Conservation (phyloP, 2,888 invertebrate genomes). For the Sphaerophoria rueppellii region DNA sequence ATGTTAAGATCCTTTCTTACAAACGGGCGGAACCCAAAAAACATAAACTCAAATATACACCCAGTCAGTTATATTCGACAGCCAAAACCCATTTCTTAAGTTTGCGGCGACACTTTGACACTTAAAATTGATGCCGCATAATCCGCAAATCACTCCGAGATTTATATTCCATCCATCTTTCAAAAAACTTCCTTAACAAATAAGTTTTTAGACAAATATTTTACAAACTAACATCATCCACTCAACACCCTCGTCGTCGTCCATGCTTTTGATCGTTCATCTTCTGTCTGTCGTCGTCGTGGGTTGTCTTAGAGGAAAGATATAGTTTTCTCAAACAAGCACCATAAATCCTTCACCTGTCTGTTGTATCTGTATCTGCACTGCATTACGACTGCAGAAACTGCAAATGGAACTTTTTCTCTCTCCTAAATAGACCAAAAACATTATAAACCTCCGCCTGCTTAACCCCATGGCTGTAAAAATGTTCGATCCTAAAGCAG, state of each 20-base stretch:
- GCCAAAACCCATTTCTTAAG: too few species aligned
- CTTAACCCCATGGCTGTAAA: conserved; percentile 34
- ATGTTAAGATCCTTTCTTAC: too few species aligned
- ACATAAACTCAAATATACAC: too few species aligned
- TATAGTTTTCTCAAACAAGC: conserved; percentile 15
- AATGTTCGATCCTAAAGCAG: conserved; percentile 32
- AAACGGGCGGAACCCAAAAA: too few species aligned
- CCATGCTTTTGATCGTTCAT: too few species aligned
- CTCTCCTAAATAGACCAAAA: conserved; percentile 27
- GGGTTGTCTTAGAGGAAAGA: background rate
- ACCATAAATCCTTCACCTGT: conserved; percentile 53
- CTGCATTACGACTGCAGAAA: conserved; percentile 35
- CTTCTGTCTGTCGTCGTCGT: background rate
- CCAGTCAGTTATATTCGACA: too few species aligned
- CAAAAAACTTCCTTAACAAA: conserved; percentile 1
- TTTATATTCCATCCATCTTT: conserved; percentile 13
- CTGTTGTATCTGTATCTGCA: conserved; percentile 35
- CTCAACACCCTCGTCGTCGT: conserved; percentile 25
- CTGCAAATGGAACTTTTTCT: conserved; percentile 23
- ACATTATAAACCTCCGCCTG: conserved; percentile 2
- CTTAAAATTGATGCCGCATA: conserved; percentile 3
- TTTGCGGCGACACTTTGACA: too few species aligned
- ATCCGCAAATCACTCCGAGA: conserved; percentile 1
- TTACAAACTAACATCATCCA: conserved; percentile 23
- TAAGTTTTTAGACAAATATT: conserved; percentile 35